Conservation (phyloP, 2,888 invertebrate genomes). For the Pachliopta kotzebuea region DNA sequence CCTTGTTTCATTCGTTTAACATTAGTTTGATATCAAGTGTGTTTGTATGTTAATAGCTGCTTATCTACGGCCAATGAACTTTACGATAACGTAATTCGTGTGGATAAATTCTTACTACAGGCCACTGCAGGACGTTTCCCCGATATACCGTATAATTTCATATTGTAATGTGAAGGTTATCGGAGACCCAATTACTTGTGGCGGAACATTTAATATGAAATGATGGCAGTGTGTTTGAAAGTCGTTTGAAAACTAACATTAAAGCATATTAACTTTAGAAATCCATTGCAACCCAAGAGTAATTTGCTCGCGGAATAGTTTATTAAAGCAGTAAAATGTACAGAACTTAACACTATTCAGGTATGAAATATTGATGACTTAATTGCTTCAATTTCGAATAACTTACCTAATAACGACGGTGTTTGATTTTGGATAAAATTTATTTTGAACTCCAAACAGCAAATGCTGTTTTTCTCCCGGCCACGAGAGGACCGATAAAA, state of each 20-base stretch:
- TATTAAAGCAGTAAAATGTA: background rate
- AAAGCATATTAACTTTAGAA: background rate
- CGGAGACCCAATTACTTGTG: background rate
- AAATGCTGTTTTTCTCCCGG: background rate
- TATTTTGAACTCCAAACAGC: too few relatives aligned
- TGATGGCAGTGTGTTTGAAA: background rate
- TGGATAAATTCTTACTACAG: conserved; percentile 14
- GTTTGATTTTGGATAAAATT: too few relatives aligned
- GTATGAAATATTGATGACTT: background rate
- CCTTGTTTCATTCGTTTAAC: conserved; percentile 21
- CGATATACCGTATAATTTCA: conserved; percentile 7
- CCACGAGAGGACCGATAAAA: too few relatives aligned
- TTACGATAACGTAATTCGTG: conserved; percentile 40
- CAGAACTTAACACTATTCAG: background rate
- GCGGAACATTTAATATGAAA: background rate
- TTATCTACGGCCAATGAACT: conserved; percentile 46
- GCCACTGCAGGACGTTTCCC: conserved; percentile 7
- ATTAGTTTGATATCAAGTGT: conserved; percentile 17
- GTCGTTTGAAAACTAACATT: background rate
- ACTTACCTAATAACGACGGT: background rate
- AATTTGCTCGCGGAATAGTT: background rate
- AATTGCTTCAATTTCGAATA: background rate
- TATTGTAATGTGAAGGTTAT: background rate
- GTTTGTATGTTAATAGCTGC: conserved; percentile 32
- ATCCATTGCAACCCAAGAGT: background rate